Conservation (phyloP, 2,888 invertebrate species). For the Archips crataeganus region DNA sequence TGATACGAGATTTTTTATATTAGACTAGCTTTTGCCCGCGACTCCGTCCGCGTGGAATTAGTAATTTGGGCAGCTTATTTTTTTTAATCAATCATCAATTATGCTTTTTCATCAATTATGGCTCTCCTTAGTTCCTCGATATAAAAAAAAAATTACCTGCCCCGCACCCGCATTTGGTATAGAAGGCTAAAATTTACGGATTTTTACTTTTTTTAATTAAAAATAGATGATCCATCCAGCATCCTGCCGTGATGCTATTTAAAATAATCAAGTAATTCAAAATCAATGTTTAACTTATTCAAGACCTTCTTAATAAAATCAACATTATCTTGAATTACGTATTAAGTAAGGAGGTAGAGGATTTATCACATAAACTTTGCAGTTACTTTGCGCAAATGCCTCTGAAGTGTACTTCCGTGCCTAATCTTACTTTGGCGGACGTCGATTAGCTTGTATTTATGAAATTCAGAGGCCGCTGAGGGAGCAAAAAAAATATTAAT, state of each 20-base stretch:
- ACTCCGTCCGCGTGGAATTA: no score
- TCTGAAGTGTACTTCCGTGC: slow-evolving; percentile 31
- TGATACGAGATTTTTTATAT: no score
- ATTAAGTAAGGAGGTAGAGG: slow-evolving; percentile 22
- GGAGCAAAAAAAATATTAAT: slow-evolving; percentile 14
- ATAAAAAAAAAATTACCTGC: no score
- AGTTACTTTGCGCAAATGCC: slow-evolving; percentile 27
- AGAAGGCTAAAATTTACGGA: no score
- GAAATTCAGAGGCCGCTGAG: slow-evolving; percentile 13
- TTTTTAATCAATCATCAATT: no score
- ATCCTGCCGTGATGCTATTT: neutral
- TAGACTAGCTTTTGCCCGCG: no score
- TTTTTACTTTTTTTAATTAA: no score
- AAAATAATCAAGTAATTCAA: neutral
- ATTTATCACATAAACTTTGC: slow-evolving; percentile 37
- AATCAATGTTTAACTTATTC: neutral
- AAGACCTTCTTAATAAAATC: neutral
- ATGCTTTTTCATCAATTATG: no score
- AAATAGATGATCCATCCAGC: no score
- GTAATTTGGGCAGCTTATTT: no score
- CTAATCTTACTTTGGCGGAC: slow-evolving; percentile 22
- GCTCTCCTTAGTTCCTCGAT: no score
- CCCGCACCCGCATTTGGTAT: no score
- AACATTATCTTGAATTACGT: slow-evolving; percentile 13
- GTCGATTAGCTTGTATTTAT: slow-evolving; percentile 35